Evolutionary conservation across 2,888 invertebrate genomes (phyloP).

Genomic region (Chaetoderma sp.): DNA sequence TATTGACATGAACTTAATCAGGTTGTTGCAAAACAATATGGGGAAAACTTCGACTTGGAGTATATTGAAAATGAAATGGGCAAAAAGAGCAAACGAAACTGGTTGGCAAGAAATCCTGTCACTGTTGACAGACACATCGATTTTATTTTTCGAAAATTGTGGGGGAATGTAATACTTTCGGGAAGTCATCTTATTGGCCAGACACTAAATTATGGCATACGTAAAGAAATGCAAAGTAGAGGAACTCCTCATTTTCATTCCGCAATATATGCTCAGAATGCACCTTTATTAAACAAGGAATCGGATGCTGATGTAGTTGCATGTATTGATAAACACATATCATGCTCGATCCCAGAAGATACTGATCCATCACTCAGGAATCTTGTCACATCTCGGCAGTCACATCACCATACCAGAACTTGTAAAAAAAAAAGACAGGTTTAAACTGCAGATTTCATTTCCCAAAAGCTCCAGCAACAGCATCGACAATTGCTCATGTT

Average conservation of each 20-base stretch:
- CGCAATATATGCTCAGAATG: constrained; percentile 29
- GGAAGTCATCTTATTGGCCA: constrained; percentile 33
- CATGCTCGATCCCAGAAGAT: constrained; percentile 3
- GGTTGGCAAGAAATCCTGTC: constrained; percentile 33
- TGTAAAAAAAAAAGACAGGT: constrained; percentile 26
- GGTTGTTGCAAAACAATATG: constrained; percentile 22
- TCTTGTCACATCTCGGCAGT: constrained; percentile 22
- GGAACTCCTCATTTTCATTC: constrained; percentile 34
- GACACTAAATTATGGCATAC: constrained; percentile 29
- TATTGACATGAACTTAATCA: constrained; percentile 33
- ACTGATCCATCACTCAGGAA: neutral
- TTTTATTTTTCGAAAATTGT: constrained; percentile 31
- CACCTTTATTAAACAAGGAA: constrained; percentile 29
- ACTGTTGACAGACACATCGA: constrained; percentile 36
- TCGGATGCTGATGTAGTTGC: constrained; percentile 20
- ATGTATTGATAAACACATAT: constrained; percentile 20
- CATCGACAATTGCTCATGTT: constrained; percentile 11
- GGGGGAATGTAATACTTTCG: constrained; percentile 28
- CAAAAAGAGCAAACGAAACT: constrained; percentile 13
- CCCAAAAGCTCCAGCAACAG: constrained; percentile 15
- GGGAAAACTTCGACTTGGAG: neutral
- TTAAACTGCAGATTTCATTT: constrained; percentile 21
- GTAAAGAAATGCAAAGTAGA: constrained; percentile 35
- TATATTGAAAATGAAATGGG: neutral
- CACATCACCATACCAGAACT: constrained; percentile 26